Conservation (phyloP, 2,113 vertebrate species). For the Hypanus sabinus region DNA sequence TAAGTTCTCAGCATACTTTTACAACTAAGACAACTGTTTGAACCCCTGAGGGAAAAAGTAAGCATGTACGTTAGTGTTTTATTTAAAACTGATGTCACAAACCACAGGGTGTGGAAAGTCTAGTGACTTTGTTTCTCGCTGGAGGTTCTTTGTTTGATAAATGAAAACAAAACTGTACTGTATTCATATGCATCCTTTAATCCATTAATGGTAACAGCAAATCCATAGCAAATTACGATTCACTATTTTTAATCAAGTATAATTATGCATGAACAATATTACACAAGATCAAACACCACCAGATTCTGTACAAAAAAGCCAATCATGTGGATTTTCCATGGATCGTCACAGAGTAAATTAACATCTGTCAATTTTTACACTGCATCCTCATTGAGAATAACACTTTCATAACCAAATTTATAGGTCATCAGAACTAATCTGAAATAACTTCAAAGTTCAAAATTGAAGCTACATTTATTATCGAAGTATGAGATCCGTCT, state of each 20-base stretch:
- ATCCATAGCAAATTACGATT: background rate
- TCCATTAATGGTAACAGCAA: background rate
- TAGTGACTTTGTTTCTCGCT: background rate
- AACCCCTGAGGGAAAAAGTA: background rate
- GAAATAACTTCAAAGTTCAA: background rate
- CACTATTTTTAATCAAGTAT: background rate
- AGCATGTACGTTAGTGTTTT: background rate
- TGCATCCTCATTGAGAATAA: background rate
- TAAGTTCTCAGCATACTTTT: slow-evolving; percentile 17
- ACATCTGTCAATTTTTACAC: background rate
- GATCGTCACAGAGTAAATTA: background rate
- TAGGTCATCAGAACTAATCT: background rate
- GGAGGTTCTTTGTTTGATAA: background rate
- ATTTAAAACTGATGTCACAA: slow-evolving; percentile 5
- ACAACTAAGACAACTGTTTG: background rate
- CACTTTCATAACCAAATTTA: background rate
- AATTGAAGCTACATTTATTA: too few relatives aligned
- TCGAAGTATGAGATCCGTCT: too few relatives aligned
- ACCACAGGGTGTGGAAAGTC: background rate
- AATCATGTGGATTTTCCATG: background rate
- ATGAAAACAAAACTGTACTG: background rate
- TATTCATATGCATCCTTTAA: background rate
- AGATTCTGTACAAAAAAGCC: background rate
- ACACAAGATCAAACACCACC: background rate
- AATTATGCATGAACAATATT: background rate